A percentile compares a stretch with the other conserved stretches of the same genome.
Evolutionary conservation across 2,113 vertebrate genomes (phyloP).

Genomic region (Ciconia stormi): DNA sequence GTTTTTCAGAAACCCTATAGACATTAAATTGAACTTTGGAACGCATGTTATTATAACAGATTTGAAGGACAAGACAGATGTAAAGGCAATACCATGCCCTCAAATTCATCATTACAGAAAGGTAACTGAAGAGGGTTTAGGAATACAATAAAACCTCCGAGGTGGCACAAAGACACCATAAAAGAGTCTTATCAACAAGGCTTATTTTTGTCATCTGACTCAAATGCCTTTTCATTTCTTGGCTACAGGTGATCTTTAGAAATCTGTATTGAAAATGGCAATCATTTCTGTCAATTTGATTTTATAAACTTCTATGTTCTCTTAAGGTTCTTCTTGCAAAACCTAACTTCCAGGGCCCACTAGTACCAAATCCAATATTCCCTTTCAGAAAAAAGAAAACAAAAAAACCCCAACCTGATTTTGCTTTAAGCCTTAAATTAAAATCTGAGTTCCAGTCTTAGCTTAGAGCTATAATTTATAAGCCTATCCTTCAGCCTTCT

Average conservation of each 20-base stretch:
- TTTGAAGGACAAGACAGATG: neutral
- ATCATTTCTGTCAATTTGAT: neutral
- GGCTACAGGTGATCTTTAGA: neutral
- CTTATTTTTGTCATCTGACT: neutral
- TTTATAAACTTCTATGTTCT: neutral
- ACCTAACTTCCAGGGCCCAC: neutral
- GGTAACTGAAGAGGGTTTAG: neutral
- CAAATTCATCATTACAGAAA: neutral
- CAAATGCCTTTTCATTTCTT: neutral
- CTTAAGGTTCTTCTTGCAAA: neutral
- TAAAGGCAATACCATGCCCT: neutral
- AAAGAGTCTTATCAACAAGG: neutral
- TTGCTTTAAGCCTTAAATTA: neutral
- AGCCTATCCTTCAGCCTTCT: neutral
- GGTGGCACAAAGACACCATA: neutral
- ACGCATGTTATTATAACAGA: neutral
- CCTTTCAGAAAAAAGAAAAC: neutral
- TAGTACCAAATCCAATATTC: neutral
- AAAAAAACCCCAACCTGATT: neutral
- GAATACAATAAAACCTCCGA: neutral
- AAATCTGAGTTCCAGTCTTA: neutral
- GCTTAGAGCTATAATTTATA: neutral
- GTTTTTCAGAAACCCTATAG: neutral
- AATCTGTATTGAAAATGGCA: neutral
- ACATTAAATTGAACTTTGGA: neutral